These are phyloP conservation scores for Hiodon tergisus DNA, from an alignment of 2,113 vertebrate species.

Conservation along the genomic window DNA sequence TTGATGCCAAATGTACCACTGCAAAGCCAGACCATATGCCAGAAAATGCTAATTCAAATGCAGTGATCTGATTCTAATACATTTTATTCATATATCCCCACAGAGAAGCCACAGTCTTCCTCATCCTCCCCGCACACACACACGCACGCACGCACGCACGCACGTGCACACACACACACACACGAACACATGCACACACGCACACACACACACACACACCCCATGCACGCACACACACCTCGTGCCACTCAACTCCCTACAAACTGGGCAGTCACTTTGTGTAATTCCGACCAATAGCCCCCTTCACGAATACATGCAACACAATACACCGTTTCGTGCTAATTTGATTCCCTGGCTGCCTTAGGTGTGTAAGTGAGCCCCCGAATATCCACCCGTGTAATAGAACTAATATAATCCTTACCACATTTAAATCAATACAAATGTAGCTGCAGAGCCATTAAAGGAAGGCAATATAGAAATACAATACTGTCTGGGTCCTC, in stretches of 20 bases:
- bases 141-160: conserved; percentile 34
- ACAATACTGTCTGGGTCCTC: conserved; percentile 59
- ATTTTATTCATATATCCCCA: conserved; percentile 22
- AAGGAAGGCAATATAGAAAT: conserved; percentile 69
- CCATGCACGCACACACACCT: conserved; percentile 23
- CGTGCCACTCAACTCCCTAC: conserved; percentile 38
- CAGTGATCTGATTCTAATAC: conserved; percentile 40
- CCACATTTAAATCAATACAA: conserved; percentile 73
- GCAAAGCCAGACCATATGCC: conserved; percentile 50
- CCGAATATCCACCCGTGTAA: conserved; percentile 67
- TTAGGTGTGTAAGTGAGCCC: conserved; percentile 59
- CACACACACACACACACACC: no score
- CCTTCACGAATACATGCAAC: conserved; percentile 66
- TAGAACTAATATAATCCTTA: conserved; percentile 73
- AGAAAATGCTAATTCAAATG: conserved; percentile 38
- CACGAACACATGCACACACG: conserved; percentile 15
- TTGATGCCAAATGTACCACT: conserved; percentile 27
- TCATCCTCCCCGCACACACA: background rate
- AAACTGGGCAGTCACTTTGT: conserved; percentile 56
- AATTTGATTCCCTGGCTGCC: conserved; percentile 64
- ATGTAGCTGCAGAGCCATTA: conserved; percentile 58
- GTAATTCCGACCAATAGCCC: conserved; percentile 50
- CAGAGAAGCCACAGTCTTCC: no score
- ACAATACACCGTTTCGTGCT: conserved; percentile 64
- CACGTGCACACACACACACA: conserved; percentile 28